Evolutionary conservation across 2,797 vertebrate genomes (phyloP).

Genomic region (Loris lydekkerianus): DNA sequence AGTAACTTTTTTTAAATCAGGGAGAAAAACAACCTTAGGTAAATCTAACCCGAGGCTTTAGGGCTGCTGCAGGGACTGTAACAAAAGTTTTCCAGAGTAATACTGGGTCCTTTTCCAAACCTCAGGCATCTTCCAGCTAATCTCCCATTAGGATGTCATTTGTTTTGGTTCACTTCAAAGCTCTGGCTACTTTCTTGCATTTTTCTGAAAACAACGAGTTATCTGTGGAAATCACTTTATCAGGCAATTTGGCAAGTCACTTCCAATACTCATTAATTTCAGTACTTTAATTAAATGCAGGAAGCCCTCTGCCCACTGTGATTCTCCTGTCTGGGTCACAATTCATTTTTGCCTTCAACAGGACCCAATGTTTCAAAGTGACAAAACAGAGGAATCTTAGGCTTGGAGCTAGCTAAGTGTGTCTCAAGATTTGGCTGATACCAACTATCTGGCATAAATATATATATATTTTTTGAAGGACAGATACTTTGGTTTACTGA

Average conservation of each 20-base stretch:
- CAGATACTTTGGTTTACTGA: slow-evolving; percentile 9
- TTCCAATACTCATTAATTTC: slow-evolving; percentile 77
- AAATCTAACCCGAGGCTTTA: slow-evolving; percentile 3
- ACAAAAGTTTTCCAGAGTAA: slow-evolving; percentile 67
- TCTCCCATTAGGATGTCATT: slow-evolving; percentile 74
- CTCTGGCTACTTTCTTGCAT: slow-evolving; percentile 75
- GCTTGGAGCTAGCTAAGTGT: background rate
- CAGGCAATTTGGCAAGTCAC: slow-evolving; percentile 76
- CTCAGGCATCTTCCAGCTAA: slow-evolving; percentile 67
- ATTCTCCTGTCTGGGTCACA: slow-evolving; percentile 55
- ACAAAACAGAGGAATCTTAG: slow-evolving; percentile 11
- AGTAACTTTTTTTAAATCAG: background rate
- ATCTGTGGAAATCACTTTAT: slow-evolving; percentile 77
- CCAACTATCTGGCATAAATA: background rate
- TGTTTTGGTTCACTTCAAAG: slow-evolving; percentile 80
- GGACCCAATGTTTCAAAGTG: slow-evolving; percentile 44
- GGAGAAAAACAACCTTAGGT: slow-evolving; percentile 10
- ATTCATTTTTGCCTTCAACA: slow-evolving; percentile 68
- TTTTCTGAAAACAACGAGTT: slow-evolving; percentile 78
- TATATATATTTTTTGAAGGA: background rate
- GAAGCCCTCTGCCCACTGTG: slow-evolving; percentile 48
- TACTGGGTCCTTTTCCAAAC: slow-evolving; percentile 68
- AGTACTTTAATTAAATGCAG: slow-evolving; percentile 80
- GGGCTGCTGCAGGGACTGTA: slow-evolving; percentile 19
- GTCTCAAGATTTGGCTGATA: slow-evolving; percentile 33